phyloP scores from a whole-genome alignment of 2,888 invertebrate species.

The Hydraecia micacea region DNA sequence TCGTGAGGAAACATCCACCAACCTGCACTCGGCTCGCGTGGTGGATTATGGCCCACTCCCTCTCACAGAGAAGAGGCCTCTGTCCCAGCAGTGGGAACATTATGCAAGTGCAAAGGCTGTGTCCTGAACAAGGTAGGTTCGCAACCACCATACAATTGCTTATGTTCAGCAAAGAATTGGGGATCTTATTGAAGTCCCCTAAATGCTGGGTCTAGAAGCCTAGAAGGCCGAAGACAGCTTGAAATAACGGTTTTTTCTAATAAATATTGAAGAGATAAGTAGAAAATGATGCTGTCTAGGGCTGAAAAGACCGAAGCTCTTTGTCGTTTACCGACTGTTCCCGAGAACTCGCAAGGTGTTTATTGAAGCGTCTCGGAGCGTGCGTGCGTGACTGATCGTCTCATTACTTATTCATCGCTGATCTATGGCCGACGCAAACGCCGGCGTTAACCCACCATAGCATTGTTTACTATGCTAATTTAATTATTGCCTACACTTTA shows the following conservation, averaged over 20 bases:
- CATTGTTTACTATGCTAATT: constrained; percentile 63
- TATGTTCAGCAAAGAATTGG: not conserved
- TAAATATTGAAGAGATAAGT: constrained; percentile 10
- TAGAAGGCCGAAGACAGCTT: not conserved
- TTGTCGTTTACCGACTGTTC: constrained; percentile 20
- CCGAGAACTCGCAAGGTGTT: constrained; percentile 25
- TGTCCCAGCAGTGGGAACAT: too few species aligned
- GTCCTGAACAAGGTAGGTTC: not conserved
- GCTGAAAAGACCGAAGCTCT: constrained; percentile 1
- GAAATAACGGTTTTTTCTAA: not conserved
- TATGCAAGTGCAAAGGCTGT: not conserved
- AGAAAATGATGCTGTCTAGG: constrained; percentile 4
- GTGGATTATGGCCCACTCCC: too few species aligned
- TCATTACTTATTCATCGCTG: constrained; percentile 42
- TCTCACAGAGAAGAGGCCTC: too few species aligned
- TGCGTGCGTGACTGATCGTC: constrained; percentile 47
- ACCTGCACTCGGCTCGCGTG: too few species aligned
- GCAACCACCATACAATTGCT: too few species aligned
- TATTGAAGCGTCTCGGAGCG: constrained; percentile 48
- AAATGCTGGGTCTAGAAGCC: not conserved
- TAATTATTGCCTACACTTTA: constrained; percentile 52
- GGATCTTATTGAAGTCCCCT: not conserved
- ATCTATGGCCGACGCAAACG: constrained; percentile 60
- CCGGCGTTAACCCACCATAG: constrained; percentile 64
- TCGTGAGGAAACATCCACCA: too few species aligned